phyloP scores from a whole-genome alignment of 2,888 invertebrate species.

The Caenorhabditis sp. region DNA sequence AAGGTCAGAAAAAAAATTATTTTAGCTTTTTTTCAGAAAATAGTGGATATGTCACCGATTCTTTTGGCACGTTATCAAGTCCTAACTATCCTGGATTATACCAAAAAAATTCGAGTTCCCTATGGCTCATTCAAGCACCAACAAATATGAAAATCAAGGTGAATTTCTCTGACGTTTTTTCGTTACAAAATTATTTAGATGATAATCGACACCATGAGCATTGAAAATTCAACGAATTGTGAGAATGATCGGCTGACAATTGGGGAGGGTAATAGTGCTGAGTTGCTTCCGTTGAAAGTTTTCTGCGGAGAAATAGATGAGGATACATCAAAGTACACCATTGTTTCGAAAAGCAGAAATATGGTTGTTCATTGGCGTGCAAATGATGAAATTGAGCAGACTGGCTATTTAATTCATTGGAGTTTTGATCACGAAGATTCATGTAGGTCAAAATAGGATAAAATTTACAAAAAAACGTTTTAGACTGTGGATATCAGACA shows the following conservation, averaged over 20 bases:
- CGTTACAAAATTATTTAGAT: conserved; percentile 32
- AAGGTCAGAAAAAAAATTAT: conserved; percentile 12
- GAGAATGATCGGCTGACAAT: conserved; percentile 36
- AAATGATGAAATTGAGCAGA: no score
- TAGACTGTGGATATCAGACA: conserved; percentile 58
- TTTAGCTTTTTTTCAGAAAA: conserved; percentile 25
- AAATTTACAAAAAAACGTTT: neutral
- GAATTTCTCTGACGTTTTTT: no score
- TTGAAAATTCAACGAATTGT: conserved; percentile 54
- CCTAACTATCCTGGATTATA: conserved; percentile 52
- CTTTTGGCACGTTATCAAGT: conserved; percentile 43
- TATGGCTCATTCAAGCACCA: conserved; percentile 64
- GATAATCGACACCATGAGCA: conserved; percentile 52
- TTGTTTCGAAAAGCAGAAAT: neutral
- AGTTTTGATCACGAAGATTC: no score
- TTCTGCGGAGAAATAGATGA: neutral
- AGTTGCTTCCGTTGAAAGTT: conserved; percentile 24
- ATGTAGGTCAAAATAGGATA: no score
- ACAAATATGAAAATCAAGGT: neutral
- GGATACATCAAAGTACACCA: neutral
- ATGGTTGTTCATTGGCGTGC: no score
- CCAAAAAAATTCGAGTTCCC: conserved; percentile 52
- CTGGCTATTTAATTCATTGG: no score
- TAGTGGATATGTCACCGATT: conserved; percentile 49
- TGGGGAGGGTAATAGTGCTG: conserved; percentile 40